Evolutionary conservation across 2,888 invertebrate genomes (phyloP).

Genomic region (Nebria brevicollis): DNA sequence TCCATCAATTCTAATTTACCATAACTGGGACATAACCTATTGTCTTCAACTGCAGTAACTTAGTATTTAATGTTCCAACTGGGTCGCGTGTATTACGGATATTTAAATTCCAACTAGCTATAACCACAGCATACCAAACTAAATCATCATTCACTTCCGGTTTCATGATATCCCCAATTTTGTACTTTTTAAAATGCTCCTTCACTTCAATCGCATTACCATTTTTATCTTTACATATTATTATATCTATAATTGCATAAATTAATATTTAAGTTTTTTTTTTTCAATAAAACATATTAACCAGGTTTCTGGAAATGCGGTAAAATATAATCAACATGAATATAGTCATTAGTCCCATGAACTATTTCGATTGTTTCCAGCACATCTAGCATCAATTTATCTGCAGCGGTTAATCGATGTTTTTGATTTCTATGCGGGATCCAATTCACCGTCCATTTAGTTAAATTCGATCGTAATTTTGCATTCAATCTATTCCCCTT

Average conservation of each 20-base stretch:
- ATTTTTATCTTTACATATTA: slow-evolving; percentile 61
- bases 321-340: slow-evolving; percentile 69
- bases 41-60: slow-evolving; percentile 71
- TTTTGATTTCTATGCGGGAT: slow-evolving; percentile 65
- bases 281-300: slow-evolving; percentile 53
- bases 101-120: slow-evolving; percentile 72
- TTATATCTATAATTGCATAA: slow-evolving; percentile 55
- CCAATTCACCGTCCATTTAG: slow-evolving; percentile 71
- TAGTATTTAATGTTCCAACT: slow-evolving; percentile 70
- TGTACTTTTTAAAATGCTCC: slow-evolving; percentile 63
- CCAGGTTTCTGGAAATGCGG: slow-evolving; percentile 75
- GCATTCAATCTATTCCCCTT: slow-evolving; percentile 67
- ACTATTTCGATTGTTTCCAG: slow-evolving; percentile 63
- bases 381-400: slow-evolving; percentile 70
- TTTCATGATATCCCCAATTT: slow-evolving; percentile 64
- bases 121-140: slow-evolving; percentile 69
- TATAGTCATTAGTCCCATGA: slow-evolving; percentile 65
- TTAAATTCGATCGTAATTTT: slow-evolving; percentile 64
- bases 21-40: slow-evolving; percentile 70
- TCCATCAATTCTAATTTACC: slow-evolving; percentile 61
- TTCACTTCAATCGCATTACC: slow-evolving; percentile 65
- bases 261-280: background rate
- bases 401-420: slow-evolving; percentile 67
- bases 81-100: slow-evolving; percentile 65
- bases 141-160: slow-evolving; percentile 53